phyloP scores from a whole-genome alignment of 2,113 vertebrate species.

The Caranx melampygus region DNA sequence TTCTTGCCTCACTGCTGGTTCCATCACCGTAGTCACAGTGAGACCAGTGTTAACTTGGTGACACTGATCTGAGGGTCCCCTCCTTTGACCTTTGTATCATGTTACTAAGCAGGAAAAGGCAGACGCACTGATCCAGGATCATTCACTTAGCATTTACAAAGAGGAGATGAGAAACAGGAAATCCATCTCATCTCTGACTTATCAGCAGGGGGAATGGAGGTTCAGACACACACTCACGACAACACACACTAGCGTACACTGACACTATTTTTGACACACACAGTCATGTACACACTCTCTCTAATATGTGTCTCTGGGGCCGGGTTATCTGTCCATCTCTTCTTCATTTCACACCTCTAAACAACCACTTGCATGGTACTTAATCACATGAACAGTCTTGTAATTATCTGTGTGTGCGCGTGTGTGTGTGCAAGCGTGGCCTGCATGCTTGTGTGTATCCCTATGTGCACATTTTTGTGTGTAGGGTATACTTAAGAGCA shows the following conservation, averaged over 20 bases:
- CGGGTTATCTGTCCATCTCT: slow-evolving; percentile 53
- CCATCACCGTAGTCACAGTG: not conserved
- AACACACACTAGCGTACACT: not conserved
- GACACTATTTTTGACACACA: slow-evolving; percentile 11
- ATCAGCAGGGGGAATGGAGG: slow-evolving; percentile 41
- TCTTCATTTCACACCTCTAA: slow-evolving; percentile 73
- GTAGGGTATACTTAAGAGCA: not conserved
- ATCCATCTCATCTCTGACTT: slow-evolving; percentile 52
- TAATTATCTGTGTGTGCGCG: slow-evolving; percentile 39
- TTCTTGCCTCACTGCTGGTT: not conserved
- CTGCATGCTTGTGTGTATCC: slow-evolving; percentile 11
- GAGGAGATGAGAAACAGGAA: slow-evolving; percentile 11
- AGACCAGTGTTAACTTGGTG: not conserved
- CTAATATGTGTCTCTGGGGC: slow-evolving; percentile 34
- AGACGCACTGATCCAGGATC: slow-evolving; percentile 35
- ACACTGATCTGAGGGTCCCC: slow-evolving; percentile 18
- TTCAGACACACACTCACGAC: slow-evolving; percentile 32
- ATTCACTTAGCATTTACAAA: slow-evolving; percentile 25
- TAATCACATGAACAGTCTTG: slow-evolving; percentile 47
- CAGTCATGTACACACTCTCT: not conserved
- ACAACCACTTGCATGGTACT: slow-evolving; percentile 54
- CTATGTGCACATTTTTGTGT: not conserved
- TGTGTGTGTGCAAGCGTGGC: not conserved
- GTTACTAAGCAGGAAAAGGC: not conserved
- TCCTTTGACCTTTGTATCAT: not conserved